Conservation (phyloP, 1,140 invertebrate genomes). For the Orchestia grillus region DNA sequence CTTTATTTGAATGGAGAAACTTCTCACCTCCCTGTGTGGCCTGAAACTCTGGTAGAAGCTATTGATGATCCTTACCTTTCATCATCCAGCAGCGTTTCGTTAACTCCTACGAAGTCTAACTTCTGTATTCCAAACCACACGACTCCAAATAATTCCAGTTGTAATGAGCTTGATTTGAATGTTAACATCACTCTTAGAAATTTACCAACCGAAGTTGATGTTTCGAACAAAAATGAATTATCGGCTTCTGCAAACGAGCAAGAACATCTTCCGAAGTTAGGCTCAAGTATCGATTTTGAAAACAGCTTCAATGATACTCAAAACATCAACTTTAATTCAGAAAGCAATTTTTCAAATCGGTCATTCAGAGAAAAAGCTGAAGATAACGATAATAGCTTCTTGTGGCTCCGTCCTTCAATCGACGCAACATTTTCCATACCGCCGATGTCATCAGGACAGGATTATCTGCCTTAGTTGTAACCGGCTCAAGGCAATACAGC, state of each 20-base stretch:
- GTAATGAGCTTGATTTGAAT: background rate
- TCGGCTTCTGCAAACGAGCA: background rate
- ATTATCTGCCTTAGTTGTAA: background rate
- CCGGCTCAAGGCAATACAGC: background rate
- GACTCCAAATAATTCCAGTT: background rate
- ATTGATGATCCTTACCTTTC: slow-evolving; percentile 16
- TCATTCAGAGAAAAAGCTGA: background rate
- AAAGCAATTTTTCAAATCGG: background rate
- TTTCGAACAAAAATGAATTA: background rate
- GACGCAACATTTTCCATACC: background rate
- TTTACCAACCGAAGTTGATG: background rate
- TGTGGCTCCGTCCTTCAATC: background rate
- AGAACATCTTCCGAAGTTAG: background rate
- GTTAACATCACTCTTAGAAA: background rate
- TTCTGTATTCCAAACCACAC: background rate
- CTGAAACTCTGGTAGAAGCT: background rate
- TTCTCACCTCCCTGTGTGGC: background rate
- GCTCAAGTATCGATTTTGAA: background rate
- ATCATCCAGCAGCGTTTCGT: background rate
- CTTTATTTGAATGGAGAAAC: background rate
- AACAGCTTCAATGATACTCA: background rate
- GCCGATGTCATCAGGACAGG: background rate
- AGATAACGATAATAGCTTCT: background rate
- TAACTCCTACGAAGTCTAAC: slow-evolving; percentile 12
- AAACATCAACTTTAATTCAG: background rate